Base-by-base conservation (phyloP, 2,797 vertebrate genomes). In the Neostethus bicornis region DNA sequence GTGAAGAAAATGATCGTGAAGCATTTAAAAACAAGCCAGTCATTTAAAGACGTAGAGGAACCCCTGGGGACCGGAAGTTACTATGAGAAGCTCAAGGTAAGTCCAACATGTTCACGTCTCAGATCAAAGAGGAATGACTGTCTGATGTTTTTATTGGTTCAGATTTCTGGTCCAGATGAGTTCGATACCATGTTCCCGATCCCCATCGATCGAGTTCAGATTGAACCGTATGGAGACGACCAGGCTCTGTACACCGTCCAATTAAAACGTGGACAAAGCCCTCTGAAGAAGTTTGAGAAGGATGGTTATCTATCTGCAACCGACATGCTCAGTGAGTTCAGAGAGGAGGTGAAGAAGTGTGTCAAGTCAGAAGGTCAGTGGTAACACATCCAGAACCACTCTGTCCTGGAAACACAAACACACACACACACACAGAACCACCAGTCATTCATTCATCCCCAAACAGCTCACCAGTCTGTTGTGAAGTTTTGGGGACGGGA, bases 181-280 rank as follows among this genome's bases (percentile, higher is more conserved):
- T 97, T 96, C 77, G 95, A 96, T 31, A 80, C 96, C 44, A 96
- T 97, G 94, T 50, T 96, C 58, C 73, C 83, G 16, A 45, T 95
- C 12, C 67, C 55, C 4, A 35, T 91, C 28, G 0, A 37, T 1
- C 90, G 93, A 71, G 80, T 93, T 66, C 1, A 72, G 0, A 25
- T 93, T 5, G 6, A 73, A 6, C 55, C 63, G 5, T 89, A 89
- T 55, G 43, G 49, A 31, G 0, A 56, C 0, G 84, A 87, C 3
- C 93, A 91, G 0, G 91, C 92, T 1, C 92, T 73, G 70, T 95
- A 93, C 50, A 90, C 83, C 4, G 67, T 93, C 44, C 45, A 37
- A 12, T 78, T 94, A 61, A 94, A 93, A 87, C 91, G 93, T 65
- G 48, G 11, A 12, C 70, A 38, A 4, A 81, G 59, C 28, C 41